Percentiles rank a stretch among this genome's conserved stretches.
Conservation (phyloP, 2,888 invertebrate species). For the Apamea sordens region DNA sequence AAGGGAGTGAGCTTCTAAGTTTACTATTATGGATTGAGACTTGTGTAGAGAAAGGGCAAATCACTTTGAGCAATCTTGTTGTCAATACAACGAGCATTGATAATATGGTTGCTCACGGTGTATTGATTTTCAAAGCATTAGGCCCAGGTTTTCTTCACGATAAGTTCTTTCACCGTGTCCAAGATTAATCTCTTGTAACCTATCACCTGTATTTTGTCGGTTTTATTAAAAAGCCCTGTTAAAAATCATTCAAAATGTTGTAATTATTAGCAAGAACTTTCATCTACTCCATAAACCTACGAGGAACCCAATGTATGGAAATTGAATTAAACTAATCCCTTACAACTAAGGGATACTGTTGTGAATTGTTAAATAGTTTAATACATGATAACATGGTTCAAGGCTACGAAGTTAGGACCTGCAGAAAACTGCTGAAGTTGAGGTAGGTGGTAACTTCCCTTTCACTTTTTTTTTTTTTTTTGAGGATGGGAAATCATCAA, state of each 20-base stretch:
- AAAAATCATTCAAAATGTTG: background rate
- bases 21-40: background rate
- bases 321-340: slow-evolving; percentile 42
- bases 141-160: background rate
- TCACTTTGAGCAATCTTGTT: background rate
- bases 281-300: slow-evolving; percentile 1
- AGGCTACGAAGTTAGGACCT: background rate
- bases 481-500: too few relatives aligned
- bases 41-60: background rate
- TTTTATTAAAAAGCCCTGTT: background rate
- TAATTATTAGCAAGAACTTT: background rate
- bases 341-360: slow-evolving; percentile 11
- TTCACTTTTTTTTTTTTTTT: too few relatives aligned
- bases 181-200: too few relatives aligned
- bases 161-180: background rate
- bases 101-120: background rate
- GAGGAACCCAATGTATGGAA: slow-evolving; percentile 2
- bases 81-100: background rate
- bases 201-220: background rate
- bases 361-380: slow-evolving; percentile 37
- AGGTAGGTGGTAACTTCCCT: background rate
- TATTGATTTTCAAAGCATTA: slow-evolving; percentile 4
- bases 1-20: too few relatives aligned
- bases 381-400: slow-evolving; percentile 23
- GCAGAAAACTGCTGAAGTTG: background rate